phyloP scores from a whole-genome alignment of 2,113 vertebrate species.

The Dromiciops gliroides region DNA sequence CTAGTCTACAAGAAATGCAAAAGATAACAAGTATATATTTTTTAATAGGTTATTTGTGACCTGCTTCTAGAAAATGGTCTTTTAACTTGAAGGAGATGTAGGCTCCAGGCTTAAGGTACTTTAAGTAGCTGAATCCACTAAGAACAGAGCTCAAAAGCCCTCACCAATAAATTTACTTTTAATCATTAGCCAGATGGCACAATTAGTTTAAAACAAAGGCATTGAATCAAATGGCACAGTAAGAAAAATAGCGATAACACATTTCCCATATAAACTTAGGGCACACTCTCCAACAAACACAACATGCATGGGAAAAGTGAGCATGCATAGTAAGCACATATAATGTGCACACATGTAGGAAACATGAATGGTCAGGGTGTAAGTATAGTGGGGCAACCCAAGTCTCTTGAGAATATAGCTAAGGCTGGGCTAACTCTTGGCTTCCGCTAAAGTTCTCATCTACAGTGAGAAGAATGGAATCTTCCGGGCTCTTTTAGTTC shows the following conservation, averaged over 20 bases:
- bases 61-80: background rate
- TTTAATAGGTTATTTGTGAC: slow-evolving; percentile 13
- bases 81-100: background rate
- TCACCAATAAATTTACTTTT: background rate
- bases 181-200: background rate
- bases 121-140: background rate
- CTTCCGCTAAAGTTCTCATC: background rate
- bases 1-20: slow-evolving; percentile 13
- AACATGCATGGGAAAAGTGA: background rate
- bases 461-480: background rate
- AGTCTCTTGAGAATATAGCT: background rate
- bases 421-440: background rate
- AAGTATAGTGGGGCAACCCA: background rate
- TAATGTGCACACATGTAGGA: background rate
- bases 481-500: background rate
- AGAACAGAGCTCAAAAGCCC: background rate
- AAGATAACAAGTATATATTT: background rate
- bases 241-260: background rate
- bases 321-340: background rate
- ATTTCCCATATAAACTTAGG: background rate
- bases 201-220: background rate
- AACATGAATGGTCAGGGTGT: background rate
- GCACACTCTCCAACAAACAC: background rate
- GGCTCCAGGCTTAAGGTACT: background rate
- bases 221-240: background rate